A percentile compares a stretch with the other conserved stretches of the same genome.
phyloP scores from a whole-genome alignment of 2,113 vertebrate species.

The Willisornis vidua region DNA sequence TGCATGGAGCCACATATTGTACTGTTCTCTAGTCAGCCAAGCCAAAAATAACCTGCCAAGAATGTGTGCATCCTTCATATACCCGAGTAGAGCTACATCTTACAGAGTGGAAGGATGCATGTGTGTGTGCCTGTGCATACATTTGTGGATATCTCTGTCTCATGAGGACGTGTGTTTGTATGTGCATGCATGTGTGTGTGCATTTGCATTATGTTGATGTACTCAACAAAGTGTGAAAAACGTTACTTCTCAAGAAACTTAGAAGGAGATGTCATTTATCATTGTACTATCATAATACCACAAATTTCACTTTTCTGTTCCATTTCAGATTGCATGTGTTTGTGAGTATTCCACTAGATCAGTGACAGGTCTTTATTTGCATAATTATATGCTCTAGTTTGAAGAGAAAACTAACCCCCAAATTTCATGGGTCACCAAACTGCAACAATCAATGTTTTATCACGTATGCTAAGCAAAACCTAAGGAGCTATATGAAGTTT shows the following conservation, averaged over 20 bases:
- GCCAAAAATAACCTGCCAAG: constrained; percentile 18
- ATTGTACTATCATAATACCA: constrained; percentile 50
- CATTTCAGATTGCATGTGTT: constrained; percentile 80
- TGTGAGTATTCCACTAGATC: constrained; percentile 92
- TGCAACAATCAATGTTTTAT: constrained; percentile 99
- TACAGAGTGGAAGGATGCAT: neutral
- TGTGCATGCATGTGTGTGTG: neutral
- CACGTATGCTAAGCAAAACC: constrained; percentile 91
- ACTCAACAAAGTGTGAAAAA: constrained; percentile 53
- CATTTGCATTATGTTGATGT: neutral
- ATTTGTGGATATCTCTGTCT: neutral
- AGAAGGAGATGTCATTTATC: constrained; percentile 64
- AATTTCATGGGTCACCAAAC: constrained; percentile 99
- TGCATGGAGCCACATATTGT: neutral
- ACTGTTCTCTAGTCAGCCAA: neutral
- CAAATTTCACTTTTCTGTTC: constrained; percentile 74
- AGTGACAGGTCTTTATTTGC: constrained; percentile 99
- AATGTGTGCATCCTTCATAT: neutral
- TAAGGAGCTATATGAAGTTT: constrained; percentile 90
- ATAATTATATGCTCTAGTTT: constrained; percentile 99
- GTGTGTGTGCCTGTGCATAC: neutral
- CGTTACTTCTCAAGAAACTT: constrained; percentile 69
- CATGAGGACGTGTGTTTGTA: no score
- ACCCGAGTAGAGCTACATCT: neutral
- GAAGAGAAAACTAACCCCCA: constrained; percentile 98